These are phyloP conservation scores for Turritopsis dohrnii DNA, from an alignment of 30 jellyfish, hydroid and myxozoan genomes.

Conservation along the genomic window DNA sequence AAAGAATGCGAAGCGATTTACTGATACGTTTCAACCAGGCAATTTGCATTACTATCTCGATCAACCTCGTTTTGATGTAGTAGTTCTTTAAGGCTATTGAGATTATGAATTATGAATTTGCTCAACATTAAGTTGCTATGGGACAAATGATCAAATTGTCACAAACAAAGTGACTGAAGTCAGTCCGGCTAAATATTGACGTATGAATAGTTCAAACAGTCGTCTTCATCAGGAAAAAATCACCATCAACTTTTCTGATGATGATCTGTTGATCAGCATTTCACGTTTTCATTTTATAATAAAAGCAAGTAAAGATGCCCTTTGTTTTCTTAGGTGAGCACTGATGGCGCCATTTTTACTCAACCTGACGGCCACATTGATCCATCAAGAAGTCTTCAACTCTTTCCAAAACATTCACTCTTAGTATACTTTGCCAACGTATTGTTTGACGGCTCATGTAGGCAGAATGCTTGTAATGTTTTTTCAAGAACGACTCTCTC, in stretches of 20 bases:
- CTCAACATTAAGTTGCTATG: no score
- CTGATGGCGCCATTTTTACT: constrained; percentile 1
- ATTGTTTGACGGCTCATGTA: not conserved
- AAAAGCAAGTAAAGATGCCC: not conserved
- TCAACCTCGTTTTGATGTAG: no score
- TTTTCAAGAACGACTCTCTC: not conserved
- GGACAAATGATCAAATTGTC: no score
- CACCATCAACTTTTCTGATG: not conserved
- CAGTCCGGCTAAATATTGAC: no score
- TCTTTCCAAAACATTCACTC: not conserved
- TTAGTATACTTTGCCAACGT: not conserved
- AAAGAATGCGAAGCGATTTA: no score
- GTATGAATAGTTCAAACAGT: no score
- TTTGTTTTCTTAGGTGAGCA: not conserved
- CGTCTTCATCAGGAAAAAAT: no score
- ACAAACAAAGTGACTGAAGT: no score
- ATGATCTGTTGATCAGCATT: not conserved
- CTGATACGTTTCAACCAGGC: no score
- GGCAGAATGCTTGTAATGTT: not conserved
- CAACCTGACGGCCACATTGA: not conserved
- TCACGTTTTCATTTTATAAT: not conserved
- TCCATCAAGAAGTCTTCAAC: not conserved
- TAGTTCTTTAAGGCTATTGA: no score
- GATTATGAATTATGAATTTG: no score
- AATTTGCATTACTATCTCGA: no score